Percentiles rank a stretch among this genome's conserved stretches.
phyloP scores from a whole-genome alignment of 2,888 invertebrate species.

The Yponomeuta malinellus region DNA sequence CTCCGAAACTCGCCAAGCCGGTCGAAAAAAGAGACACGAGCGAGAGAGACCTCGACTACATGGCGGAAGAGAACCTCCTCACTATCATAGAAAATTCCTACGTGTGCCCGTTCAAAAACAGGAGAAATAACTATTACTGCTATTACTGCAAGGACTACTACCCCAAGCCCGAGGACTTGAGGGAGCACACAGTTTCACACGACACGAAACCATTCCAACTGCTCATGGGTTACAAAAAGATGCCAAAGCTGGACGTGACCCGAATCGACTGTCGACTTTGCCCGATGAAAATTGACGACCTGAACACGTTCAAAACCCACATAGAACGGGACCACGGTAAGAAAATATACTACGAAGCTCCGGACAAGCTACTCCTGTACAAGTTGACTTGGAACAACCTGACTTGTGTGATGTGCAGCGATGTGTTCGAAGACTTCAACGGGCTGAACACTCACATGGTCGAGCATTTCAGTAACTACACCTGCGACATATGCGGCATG shows the following conservation, averaged over 20 bases:
- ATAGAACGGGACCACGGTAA: conserved; percentile 55
- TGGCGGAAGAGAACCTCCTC: conserved; percentile 62
- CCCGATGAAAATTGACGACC: conserved; percentile 48
- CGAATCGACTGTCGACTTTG: conserved; percentile 60
- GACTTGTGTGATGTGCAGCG: conserved; percentile 61
- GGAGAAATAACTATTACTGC: conserved; percentile 64
- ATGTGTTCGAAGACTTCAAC: conserved; percentile 63
- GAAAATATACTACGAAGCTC: conserved; percentile 63
- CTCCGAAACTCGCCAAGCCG: conserved; percentile 33
- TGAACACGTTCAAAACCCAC: conserved; percentile 55
- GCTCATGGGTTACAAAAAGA: conserved; percentile 61
- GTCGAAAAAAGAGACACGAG: conserved; percentile 55
- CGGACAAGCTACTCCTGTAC: conserved; percentile 57
- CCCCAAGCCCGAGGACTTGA: conserved; percentile 58
- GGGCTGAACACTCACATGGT: conserved; percentile 63
- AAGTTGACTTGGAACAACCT: conserved; percentile 60
- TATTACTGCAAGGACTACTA: conserved; percentile 68
- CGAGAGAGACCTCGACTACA: conserved; percentile 60
- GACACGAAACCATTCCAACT: conserved; percentile 64
- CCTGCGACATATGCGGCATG: conserved; percentile 62
- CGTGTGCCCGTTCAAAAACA: conserved; percentile 62
- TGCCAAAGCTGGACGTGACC: conserved; percentile 64
- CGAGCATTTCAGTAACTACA: conserved; percentile 62
- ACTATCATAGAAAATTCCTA: conserved; percentile 64
- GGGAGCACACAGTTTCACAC: conserved; percentile 58